Evolutionary conservation across 37 sponge, comb jelly and placozoan genomes (phyloP).

Genomic region (Chondrilla cf. caribensis): DNA sequence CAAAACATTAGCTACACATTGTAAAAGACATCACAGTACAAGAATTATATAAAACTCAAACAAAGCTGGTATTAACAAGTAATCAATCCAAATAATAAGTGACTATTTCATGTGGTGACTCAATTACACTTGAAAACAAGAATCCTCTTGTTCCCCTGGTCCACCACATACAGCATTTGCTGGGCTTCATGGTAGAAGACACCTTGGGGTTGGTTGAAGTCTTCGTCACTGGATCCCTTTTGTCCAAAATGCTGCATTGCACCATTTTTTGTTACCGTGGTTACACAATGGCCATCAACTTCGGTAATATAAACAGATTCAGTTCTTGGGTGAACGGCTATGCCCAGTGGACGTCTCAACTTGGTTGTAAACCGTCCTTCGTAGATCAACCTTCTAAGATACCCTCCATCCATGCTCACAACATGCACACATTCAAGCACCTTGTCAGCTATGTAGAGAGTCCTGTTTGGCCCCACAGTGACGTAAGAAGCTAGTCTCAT

Average conservation of each 20-base stretch:
- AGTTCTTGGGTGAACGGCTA: background rate
- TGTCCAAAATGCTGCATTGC: background rate
- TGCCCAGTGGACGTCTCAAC: slow-evolving; percentile 18
- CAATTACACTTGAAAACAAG: background rate
- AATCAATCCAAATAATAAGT: too few relatives aligned
- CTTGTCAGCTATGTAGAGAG: slow-evolving; percentile 20
- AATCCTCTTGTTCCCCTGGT: slow-evolving; percentile 13
- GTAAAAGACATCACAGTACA: too few relatives aligned
- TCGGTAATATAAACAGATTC: background rate
- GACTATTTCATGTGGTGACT: too few relatives aligned
- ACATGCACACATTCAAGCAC: slow-evolving; percentile 8
- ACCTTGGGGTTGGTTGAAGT: slow-evolving; percentile 14
- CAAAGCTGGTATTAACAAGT: too few relatives aligned
- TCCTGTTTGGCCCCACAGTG: background rate
- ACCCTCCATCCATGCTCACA: background rate
- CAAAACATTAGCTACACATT: too few relatives aligned
- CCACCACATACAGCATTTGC: background rate
- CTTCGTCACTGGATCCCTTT: background rate
- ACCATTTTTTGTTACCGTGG: background rate
- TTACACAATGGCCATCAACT: background rate
- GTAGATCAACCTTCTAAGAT: background rate
- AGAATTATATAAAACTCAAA: too few relatives aligned
- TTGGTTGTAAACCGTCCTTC: background rate
- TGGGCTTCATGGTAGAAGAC: background rate
- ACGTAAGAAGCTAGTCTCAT: background rate